Base-by-base conservation (phyloP, 2,113 vertebrate species). In the Heloderma charlesbogerti region DNA sequence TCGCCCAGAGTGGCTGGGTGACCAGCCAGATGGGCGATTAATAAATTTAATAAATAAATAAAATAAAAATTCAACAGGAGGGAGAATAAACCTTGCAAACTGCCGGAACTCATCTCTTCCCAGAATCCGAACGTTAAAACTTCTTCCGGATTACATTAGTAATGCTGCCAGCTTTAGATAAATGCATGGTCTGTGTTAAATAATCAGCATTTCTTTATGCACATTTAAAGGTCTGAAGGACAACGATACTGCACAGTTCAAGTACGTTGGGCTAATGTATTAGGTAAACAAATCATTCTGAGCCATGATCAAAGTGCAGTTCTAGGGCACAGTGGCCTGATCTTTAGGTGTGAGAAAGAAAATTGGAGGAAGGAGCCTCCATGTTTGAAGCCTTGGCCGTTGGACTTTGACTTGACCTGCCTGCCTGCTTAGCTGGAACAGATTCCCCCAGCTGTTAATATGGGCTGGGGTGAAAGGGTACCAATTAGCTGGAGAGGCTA, bases 401-500 rank as follows among this genome's bases (percentile, higher is more conserved):
- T 96, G 96, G 94, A 94, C 92, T 93, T 95, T 89, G 91, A 94
- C 93, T 92, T 97, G 97, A 97, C 96, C 96, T 95, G 86, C 94
- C 96, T 95, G 86, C 94, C 90, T 90, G 94, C 90, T 94, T 97
- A 93, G 94, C 95, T 89, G 92, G 93, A 95, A 95, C 92, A 89
- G n/a, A 78, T 92, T 92, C 96, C 77, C 92, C 96, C 91, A 87
- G 94, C 96, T 94, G 84, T 96, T 95, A 96, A 96, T 96, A 97
- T 95, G 97, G 98, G 94, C 92, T 69, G 93, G 95, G 97, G 98
- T 98, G 98, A 98, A 97, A 97, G 98, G 98, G 98, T 97, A 98
- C 98, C 98, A 99, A 98, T 98, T 98, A 98, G 98, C 97, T 95
- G 89, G 97, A 96, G 96, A 98, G 97, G 97, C 98, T 98, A 98